phyloP scores from a whole-genome alignment of 2,797 vertebrate genomes.

The Choloepus didactylus region DNA sequence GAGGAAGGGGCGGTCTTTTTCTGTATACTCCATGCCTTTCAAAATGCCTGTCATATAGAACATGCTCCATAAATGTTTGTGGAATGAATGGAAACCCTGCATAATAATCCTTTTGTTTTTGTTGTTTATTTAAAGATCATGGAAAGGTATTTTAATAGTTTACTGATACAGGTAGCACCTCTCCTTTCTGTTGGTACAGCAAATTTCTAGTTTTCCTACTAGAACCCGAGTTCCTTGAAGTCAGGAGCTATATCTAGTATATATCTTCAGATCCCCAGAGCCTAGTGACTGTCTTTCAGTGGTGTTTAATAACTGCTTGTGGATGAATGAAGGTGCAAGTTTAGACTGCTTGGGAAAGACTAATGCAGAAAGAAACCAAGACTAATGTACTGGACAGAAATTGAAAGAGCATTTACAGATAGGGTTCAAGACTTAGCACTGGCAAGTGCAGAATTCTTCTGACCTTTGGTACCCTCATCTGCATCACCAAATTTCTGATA shows the following conservation, averaged over 20 bases:
- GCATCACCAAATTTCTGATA: not conserved
- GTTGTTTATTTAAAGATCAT: not conserved
- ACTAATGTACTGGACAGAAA: not conserved
- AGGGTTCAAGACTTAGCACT: not conserved
- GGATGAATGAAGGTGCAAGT: conserved; percentile 20
- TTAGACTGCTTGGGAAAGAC: conserved; percentile 33
- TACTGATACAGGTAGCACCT: not conserved
- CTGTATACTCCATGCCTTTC: not conserved
- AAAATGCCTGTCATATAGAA: not conserved
- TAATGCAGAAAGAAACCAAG: not conserved
- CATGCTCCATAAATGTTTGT: not conserved
- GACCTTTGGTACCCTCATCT: not conserved
- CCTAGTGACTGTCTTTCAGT: not conserved
- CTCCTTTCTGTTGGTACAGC: not conserved
- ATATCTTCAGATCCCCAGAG: not conserved
- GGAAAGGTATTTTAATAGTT: not conserved
- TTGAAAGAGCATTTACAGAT: not conserved
- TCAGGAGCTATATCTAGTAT: not conserved
- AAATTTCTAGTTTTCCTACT: conserved; percentile 28
- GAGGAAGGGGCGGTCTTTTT: not conserved
- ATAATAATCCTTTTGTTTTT: not conserved
- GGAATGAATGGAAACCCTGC: not conserved
- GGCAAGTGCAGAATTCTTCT: conserved; percentile 31
- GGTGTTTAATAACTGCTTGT: conserved; percentile 40
- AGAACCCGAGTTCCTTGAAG: not conserved